phyloP scores from a whole-genome alignment of 2,888 invertebrate species.

The Drosophila heteroneura region DNA sequence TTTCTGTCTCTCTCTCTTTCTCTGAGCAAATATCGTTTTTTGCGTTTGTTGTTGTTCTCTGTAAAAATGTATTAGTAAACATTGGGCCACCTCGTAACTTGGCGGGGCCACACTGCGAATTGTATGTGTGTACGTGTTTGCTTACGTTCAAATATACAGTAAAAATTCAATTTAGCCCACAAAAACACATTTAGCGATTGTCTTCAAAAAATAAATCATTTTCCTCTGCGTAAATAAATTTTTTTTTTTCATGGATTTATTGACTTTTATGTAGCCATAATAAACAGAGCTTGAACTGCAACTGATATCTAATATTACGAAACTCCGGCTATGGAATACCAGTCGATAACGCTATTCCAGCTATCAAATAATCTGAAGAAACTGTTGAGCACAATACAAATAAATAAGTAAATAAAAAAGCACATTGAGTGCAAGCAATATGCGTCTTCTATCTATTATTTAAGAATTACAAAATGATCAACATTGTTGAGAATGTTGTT shows the following conservation, averaged over 20 bases:
- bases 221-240: background rate
- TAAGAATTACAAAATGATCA: background rate
- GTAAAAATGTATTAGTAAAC: conserved; percentile 57
- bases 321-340: conserved; percentile 11
- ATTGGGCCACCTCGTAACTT: conserved; percentile 39
- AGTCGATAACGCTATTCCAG: conserved; percentile 19
- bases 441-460: background rate
- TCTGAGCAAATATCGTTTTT: conserved; percentile 1
- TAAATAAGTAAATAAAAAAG: background rate
- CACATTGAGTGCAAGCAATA: background rate
- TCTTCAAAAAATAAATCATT: background rate
- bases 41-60: conserved; percentile 28
- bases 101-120: conserved; percentile 34
- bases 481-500: background rate
- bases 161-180: background rate
- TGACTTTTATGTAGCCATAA: background rate
- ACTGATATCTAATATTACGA: conserved; percentile 10
- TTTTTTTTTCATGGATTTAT: background rate
- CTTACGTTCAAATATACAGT: background rate
- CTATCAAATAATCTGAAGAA: conserved; percentile 14
- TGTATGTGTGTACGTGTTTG: conserved; percentile 6
- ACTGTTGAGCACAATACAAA: background rate
- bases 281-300: background rate
- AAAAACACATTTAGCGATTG: background rate
- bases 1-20: background rate